Conservation (phyloP, 1,140 invertebrate species). For the Hydropsyche tenuis region DNA sequence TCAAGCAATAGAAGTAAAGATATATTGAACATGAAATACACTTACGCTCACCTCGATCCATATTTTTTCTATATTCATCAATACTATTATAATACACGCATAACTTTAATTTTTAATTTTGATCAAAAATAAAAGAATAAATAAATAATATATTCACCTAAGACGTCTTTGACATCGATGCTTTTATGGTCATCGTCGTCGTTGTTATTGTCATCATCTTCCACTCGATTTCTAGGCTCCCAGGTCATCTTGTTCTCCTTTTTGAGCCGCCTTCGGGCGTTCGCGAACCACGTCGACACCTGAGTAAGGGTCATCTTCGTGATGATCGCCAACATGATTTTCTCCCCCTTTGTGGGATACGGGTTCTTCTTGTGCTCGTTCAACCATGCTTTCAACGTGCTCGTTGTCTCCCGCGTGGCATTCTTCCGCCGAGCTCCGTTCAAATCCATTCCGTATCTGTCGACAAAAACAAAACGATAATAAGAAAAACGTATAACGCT, state of each 20-base stretch:
- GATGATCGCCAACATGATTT: constrained; percentile 98
- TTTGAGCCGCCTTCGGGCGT: constrained; percentile 92
- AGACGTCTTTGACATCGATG: constrained; percentile 80
- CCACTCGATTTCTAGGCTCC: constrained; percentile 90
- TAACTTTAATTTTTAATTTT: too few relatives aligned
- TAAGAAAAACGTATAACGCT: not conserved
- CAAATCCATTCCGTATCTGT: constrained; percentile 88
- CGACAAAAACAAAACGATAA: constrained; percentile 55
- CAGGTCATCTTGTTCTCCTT: constrained; percentile 99
- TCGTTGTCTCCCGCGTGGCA: constrained; percentile 96
- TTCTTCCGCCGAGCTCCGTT: constrained; percentile 93
- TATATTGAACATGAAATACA: too few relatives aligned
- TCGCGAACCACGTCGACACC: constrained; percentile 99
- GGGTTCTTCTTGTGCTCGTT: constrained; percentile 99
- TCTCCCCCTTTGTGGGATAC: constrained; percentile 98
- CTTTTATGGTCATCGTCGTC: constrained; percentile 83
- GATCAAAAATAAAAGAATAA: too few relatives aligned
- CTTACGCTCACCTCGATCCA: too few relatives aligned
- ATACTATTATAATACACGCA: too few relatives aligned
- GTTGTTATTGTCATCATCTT: constrained; percentile 88
- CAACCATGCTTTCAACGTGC: constrained; percentile 96
- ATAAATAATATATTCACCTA: constrained; percentile 65
- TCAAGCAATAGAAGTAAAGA: too few relatives aligned
- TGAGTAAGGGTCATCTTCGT: constrained; percentile 99
- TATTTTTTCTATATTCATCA: not conserved